A percentile compares a stretch with the other conserved stretches of the same genome.
These are phyloP conservation scores for Erynnis tages DNA, from an alignment of 2,888 invertebrate genomes.

Conservation along the genomic window DNA sequence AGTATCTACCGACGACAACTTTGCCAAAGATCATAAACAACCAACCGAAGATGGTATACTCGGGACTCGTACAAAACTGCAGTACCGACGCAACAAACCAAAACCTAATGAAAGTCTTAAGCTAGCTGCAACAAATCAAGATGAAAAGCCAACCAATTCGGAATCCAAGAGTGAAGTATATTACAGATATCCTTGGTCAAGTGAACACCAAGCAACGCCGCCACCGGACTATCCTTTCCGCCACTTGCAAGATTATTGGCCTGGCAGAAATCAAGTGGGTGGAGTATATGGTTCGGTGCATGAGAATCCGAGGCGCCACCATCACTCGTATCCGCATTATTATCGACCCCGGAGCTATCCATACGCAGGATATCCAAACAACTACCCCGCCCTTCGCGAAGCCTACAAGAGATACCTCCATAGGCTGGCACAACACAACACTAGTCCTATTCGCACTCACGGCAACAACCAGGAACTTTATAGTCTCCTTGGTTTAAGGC, in stretches of 20 bases:
- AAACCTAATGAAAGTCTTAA: conserved; percentile 44
- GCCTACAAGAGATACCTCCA: conserved; percentile 57
- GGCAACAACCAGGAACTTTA: conserved; percentile 67
- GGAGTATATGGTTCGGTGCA: conserved; percentile 65
- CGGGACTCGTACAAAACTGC: conserved; percentile 71
- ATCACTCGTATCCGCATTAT: conserved; percentile 68
- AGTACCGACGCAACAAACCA: conserved; percentile 67
- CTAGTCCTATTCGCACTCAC: conserved; percentile 52
- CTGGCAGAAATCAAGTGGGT: conserved; percentile 59
- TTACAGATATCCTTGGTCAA: conserved; percentile 70
- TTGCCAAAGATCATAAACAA: conserved; percentile 64
- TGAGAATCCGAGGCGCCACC: conserved; percentile 71
- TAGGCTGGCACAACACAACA: conserved; percentile 51
- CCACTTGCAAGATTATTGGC: conserved; percentile 75
- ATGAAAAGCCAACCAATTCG: conserved; percentile 34
- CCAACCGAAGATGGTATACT: conserved; percentile 60
- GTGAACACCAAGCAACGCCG: conserved; percentile 59
- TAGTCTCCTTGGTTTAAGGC: conserved; percentile 70
- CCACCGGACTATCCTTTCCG: conserved; percentile 71
- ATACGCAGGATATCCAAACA: conserved; percentile 40
- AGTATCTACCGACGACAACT: conserved; percentile 75
- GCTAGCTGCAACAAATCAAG: conserved; percentile 38
- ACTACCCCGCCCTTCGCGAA: conserved; percentile 49
- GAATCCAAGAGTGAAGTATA: conserved; percentile 53
- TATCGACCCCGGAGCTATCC: conserved; percentile 58